A percentile compares a stretch with the other conserved stretches of the same genome.
Conservation (phyloP, 2,888 invertebrate species). For the Microplitis deprimator region DNA sequence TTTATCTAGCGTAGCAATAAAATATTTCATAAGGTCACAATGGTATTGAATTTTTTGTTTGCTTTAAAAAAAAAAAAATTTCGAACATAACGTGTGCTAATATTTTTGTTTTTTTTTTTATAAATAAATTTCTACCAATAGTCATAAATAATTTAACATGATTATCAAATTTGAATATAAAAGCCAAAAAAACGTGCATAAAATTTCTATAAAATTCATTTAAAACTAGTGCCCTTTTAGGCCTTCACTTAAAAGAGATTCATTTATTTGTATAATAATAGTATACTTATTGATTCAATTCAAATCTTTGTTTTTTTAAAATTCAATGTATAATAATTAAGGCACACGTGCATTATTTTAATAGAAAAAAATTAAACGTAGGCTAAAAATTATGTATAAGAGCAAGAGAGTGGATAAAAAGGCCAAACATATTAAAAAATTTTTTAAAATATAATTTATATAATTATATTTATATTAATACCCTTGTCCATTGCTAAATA, state of each 20-base stretch:
- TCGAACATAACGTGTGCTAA: too few species aligned
- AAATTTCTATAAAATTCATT: constrained; percentile 17
- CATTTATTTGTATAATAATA: background rate
- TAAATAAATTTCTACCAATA: background rate
- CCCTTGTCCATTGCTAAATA: background rate
- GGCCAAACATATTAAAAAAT: constrained; percentile 14
- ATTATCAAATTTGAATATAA: background rate
- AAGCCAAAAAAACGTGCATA: constrained; percentile 11
- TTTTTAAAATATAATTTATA: background rate
- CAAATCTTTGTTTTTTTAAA: constrained; percentile 2
- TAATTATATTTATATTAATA: background rate
- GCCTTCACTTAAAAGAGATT: background rate
- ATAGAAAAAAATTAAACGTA: constrained; percentile 53
- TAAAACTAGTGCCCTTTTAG: background rate
- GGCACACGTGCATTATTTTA: constrained; percentile 65
- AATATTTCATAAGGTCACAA: constrained; percentile 39
- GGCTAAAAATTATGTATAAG: constrained; percentile 50
- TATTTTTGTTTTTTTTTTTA: too few species aligned
- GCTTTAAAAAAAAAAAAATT: background rate
- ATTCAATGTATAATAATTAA: constrained; percentile 57
- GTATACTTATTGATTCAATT: background rate
- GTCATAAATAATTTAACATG: background rate
- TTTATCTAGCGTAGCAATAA: constrained; percentile 14
- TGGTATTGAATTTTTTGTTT: constrained; percentile 28
- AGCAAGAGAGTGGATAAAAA: constrained; percentile 21